Percentiles rank a stretch among this genome's conserved stretches.
phyloP scores from a whole-genome alignment of 2,113 vertebrate species.

The Pomatostomus ruficeps region DNA sequence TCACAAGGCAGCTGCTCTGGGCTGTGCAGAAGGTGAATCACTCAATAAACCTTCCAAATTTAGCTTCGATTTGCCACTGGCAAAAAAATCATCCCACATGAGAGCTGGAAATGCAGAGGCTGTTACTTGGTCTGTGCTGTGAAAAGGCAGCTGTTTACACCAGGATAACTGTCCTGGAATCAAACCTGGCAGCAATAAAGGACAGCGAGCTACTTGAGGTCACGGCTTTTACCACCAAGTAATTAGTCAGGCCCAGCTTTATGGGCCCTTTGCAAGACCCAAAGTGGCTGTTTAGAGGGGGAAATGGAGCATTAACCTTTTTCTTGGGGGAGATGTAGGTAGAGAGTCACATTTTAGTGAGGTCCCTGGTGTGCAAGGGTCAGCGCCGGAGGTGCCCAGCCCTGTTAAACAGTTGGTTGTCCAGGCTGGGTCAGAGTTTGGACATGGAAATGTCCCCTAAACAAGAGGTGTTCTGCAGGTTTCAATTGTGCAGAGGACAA shows the following conservation, averaged over 20 bases:
- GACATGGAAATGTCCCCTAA: not conserved
- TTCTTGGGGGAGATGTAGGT: not conserved
- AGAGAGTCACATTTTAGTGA: not conserved
- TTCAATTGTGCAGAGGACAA: not conserved
- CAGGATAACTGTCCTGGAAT: not conserved
- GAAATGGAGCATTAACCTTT: not conserved
- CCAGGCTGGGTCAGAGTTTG: not conserved
- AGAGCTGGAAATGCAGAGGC: not conserved
- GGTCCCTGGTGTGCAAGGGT: not conserved
- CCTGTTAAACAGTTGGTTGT: not conserved
- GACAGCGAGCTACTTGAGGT: not conserved
- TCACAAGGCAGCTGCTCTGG: not conserved
- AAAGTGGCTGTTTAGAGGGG: not conserved
- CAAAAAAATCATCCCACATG: not conserved
- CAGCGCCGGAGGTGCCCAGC: not conserved
- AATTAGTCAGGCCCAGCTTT: constrained; percentile 20
- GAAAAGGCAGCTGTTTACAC: not conserved
- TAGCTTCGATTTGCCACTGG: not conserved
- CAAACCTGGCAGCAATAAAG: constrained; percentile 14
- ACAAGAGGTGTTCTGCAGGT: not conserved
- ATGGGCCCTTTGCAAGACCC: not conserved
- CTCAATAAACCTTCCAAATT: not conserved
- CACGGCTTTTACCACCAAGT: not conserved
- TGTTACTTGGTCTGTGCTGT: not conserved
- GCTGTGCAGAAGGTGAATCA: not conserved